Evolutionary conservation across 2,113 vertebrate genomes (phyloP).

Genomic region (Podocnemis expansa): DNA sequence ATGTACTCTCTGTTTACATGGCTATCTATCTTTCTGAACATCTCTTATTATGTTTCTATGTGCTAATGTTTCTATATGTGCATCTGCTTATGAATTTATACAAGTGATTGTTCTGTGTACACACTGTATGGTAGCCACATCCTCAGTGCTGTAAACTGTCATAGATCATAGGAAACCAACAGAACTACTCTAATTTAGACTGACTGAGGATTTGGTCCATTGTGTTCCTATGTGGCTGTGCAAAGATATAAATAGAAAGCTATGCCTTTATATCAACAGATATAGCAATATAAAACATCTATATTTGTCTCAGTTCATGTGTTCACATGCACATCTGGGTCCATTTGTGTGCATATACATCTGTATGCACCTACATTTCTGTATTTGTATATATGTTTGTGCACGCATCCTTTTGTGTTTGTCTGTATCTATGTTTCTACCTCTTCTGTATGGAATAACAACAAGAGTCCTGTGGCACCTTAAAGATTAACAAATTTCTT

Average conservation of each 20-base stretch:
- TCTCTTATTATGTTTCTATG: not conserved
- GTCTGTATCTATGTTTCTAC: conserved; percentile 10
- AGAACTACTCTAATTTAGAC: not conserved
- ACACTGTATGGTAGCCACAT: not conserved
- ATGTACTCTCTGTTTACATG: not conserved
- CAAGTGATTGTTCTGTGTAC: not conserved
- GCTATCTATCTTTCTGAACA: not conserved
- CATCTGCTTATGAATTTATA: not conserved
- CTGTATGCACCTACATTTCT: rapidly evolving
- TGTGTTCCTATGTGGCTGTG: not conserved
- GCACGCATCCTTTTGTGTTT: rapidly evolving
- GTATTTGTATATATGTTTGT: not conserved
- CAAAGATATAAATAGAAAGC: not conserved
- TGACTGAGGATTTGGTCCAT: not conserved
- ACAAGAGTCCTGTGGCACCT: no score
- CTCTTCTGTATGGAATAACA: not conserved
- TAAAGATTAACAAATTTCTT: no score
- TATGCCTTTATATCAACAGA: not conserved
- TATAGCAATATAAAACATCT: not conserved
- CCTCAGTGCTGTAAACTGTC: not conserved
- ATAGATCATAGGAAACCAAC: not conserved
- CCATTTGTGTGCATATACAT: rapidly evolving
- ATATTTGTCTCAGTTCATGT: not conserved
- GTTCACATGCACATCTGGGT: not conserved
- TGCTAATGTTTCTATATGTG: not conserved